Conservation (phyloP, 1,140 invertebrate genomes). For the Vanessa atalanta region DNA sequence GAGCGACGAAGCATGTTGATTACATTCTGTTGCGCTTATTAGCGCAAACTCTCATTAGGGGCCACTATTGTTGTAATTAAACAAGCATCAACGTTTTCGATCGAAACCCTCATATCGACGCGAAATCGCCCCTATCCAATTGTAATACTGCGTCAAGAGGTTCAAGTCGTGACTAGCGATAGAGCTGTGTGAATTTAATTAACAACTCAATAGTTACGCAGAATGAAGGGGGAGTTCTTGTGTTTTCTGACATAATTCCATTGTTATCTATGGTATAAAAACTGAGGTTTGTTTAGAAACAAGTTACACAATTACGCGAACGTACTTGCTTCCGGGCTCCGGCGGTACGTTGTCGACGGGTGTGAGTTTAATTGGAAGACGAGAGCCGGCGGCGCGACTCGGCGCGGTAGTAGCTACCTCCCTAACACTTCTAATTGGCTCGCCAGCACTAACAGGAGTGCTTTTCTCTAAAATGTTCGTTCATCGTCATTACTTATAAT, state of each 20-base stretch:
- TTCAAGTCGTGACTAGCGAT: constrained; percentile 41
- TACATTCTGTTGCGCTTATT: constrained; percentile 80
- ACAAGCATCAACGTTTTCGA: constrained; percentile 66
- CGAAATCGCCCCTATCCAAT: constrained; percentile 55
- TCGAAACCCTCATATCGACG: constrained; percentile 42
- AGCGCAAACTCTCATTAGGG: constrained; percentile 79
- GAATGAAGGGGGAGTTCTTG: constrained; percentile 66
- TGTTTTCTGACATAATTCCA: constrained; percentile 72
- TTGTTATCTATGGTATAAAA: constrained; percentile 71
- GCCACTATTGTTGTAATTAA: constrained; percentile 80
- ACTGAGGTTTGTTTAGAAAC: constrained; percentile 70
- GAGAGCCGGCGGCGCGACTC: constrained; percentile 49
- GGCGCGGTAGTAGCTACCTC: constrained; percentile 51
- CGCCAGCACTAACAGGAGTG: constrained; percentile 67
- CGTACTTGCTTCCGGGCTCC: constrained; percentile 55
- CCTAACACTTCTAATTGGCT: constrained; percentile 77
- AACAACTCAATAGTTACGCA: constrained; percentile 74
- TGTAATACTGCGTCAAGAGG: constrained; percentile 43
- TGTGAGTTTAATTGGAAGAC: constrained; percentile 74
- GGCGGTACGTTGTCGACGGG: constrained; percentile 52
- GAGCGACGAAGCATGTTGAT: constrained; percentile 78
- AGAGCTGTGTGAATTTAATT: constrained; percentile 76
- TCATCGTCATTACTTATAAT: constrained; percentile 70
- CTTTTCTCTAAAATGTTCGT: constrained; percentile 71
- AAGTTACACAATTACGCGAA: constrained; percentile 73